Evolutionary conservation across 1,140 invertebrate genomes (phyloP).

Genomic region (Drosophila equinoxialis): DNA sequence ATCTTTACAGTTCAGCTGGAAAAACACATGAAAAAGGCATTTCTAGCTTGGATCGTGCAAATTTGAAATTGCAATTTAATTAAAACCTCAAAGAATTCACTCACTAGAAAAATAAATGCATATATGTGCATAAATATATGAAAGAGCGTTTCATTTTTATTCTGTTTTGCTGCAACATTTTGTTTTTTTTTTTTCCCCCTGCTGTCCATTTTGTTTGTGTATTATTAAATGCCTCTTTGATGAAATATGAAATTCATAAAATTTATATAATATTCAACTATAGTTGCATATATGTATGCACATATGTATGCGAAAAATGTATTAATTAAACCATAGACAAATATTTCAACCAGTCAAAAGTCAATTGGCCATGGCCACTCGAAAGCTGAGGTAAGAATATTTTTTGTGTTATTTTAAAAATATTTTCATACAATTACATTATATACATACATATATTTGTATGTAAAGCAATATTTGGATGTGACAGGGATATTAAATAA

Average conservation of each 20-base stretch:
- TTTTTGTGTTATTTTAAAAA: slow-evolving; percentile 20
- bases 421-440: slow-evolving; percentile 65
- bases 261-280: slow-evolving; percentile 40
- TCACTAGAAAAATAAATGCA: slow-evolving; percentile 57
- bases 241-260: slow-evolving; percentile 59
- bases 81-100: slow-evolving; percentile 64
- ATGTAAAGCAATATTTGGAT: not conserved
- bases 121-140: slow-evolving; percentile 7
- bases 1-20: slow-evolving; percentile 46
- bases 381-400: slow-evolving; percentile 41
- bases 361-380: slow-evolving; percentile 26
- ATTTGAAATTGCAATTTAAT: slow-evolving; percentile 61
- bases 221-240: slow-evolving; percentile 42
- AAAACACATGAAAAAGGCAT: slow-evolving; percentile 11
- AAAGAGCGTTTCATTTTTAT: slow-evolving; percentile 6
- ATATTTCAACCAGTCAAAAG: slow-evolving; percentile 26
- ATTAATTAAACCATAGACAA: slow-evolving; percentile 70
- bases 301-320: slow-evolving; percentile 44
- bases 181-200: not conserved
- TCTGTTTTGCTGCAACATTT: not conserved
- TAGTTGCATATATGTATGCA: slow-evolving; percentile 9
- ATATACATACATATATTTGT: not conserved
- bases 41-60: slow-evolving; percentile 32
- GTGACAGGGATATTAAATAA: slow-evolving; percentile 64
- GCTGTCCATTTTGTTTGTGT: not conserved